Evolutionary conservation across 2,797 vertebrate species (phyloP).

Genomic region (Macrochelys suwanniensis): DNA sequence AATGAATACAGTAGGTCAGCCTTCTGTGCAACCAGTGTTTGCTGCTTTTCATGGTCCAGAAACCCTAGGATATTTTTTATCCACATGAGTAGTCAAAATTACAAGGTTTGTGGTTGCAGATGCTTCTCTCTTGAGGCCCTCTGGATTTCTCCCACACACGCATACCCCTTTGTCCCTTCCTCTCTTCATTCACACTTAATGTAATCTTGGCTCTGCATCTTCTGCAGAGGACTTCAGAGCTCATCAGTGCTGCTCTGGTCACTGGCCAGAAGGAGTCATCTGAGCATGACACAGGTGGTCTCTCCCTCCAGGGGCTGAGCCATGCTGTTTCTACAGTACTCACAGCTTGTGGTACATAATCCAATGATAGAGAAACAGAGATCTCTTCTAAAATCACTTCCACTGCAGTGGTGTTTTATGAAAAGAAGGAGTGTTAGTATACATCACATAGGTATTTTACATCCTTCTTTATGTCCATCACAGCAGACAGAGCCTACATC

Average conservation of each 20-base stretch:
- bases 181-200: background rate
- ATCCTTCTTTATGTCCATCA: too few relatives aligned
- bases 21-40: background rate
- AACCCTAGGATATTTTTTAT: background rate
- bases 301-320: background rate
- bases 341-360: background rate
- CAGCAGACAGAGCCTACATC: background rate
- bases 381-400: background rate
- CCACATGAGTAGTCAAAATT: background rate
- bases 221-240: background rate
- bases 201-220: background rate
- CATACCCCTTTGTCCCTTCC: background rate
- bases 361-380: background rate
- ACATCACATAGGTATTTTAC: background rate
- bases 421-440: background rate
- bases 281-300: accelerated
- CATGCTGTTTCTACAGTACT: background rate
- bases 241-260: background rate
- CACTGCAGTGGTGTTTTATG: background rate
- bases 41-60: background rate
- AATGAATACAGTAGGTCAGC: background rate
- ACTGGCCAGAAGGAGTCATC: background rate
- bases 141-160: background rate
- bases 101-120: background rate
- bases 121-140: background rate